Conservation (phyloP, 2,888 invertebrate species). For the Hyposoter didymator region DNA sequence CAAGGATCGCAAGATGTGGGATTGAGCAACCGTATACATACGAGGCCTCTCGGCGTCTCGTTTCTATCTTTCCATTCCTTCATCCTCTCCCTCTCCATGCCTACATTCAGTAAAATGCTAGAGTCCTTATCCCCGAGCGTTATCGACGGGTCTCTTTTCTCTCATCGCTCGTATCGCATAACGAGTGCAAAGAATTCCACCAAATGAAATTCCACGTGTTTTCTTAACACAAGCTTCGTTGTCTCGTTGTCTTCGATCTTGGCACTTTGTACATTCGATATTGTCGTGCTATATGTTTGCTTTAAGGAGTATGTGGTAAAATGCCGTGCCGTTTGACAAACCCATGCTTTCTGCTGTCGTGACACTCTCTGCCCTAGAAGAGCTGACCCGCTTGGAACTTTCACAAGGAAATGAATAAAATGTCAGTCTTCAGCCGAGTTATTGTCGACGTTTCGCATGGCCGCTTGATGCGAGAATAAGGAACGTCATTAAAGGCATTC, state of each 20-base stretch:
- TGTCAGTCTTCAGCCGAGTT: neutral
- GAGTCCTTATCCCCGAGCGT: constrained; percentile 44
- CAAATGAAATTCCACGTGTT: constrained; percentile 79
- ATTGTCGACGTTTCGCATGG: neutral
- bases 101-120: constrained; percentile 32
- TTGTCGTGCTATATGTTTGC: neutral
- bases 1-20: constrained; percentile 17
- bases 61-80: constrained; percentile 47
- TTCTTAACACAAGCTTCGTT: constrained; percentile 37
- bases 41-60: constrained; percentile 7
- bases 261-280: constrained; percentile 36
- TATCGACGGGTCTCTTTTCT: constrained; percentile 36
- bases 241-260: constrained; percentile 4
- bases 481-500: neutral
- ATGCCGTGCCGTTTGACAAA: neutral
- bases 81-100: constrained; percentile 2
- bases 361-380: neutral
- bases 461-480: neutral
- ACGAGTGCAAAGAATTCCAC: constrained; percentile 79
- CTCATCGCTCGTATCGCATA: constrained; percentile 70
- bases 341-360: neutral
- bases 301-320: neutral
- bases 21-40: constrained; percentile 52
- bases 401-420: constrained; percentile 5
- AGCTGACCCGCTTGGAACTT: constrained; percentile 23